Percentiles rank a stretch among this genome's conserved stretches.
Evolutionary conservation across 2,113 vertebrate species (phyloP).

Genomic region (Penelope pileata): DNA sequence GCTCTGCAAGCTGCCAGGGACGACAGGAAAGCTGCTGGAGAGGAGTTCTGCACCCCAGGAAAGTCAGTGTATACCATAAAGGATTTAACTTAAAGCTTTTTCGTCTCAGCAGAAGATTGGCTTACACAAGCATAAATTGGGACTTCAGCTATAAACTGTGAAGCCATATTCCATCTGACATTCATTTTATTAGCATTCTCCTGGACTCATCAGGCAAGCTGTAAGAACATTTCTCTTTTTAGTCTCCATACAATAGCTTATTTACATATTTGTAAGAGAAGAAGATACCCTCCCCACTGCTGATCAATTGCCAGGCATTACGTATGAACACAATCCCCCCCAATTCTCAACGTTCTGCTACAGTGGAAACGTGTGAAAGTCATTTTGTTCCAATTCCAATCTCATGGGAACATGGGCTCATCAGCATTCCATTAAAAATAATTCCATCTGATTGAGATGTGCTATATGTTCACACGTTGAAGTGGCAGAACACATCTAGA

Average conservation of each 20-base stretch:
- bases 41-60: neutral
- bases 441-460: neutral
- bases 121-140: neutral
- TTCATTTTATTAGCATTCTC: neutral
- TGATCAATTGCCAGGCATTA: constrained; percentile 49
- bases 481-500: neutral
- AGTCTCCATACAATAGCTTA: constrained; percentile 28
- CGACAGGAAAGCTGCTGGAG: neutral
- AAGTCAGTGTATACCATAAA: neutral
- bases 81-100: neutral
- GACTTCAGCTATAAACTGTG: neutral
- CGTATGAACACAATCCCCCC: neutral
- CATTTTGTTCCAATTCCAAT: constrained; percentile 36
- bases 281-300: neutral
- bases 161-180: neutral
- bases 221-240: neutral
- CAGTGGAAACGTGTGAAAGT: constrained; percentile 57
- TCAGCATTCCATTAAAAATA: constrained; percentile 46
- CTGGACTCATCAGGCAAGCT: neutral
- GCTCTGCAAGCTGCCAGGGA: neutral
- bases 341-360: neutral
- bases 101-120: neutral
- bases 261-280: constrained; percentile 42
- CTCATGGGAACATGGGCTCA: constrained; percentile 38
- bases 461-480: constrained; percentile 20